Conservation (phyloP, 1,140 invertebrate species). For the Drosophila burlai region DNA sequence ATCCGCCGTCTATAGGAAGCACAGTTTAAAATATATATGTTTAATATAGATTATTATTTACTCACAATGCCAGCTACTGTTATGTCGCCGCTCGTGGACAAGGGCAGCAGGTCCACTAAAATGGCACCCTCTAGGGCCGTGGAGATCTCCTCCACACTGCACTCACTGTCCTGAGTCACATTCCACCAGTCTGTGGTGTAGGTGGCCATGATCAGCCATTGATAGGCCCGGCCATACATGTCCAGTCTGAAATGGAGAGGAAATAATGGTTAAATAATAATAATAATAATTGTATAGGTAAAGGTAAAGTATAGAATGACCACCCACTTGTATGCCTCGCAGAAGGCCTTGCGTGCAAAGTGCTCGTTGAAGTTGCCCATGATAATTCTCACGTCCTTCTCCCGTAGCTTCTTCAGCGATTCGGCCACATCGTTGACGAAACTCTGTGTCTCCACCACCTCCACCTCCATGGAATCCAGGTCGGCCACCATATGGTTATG, state of each 20-base stretch:
- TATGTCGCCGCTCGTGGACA: constrained; percentile 88
- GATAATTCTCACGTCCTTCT: constrained; percentile 97
- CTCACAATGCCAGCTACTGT: constrained; percentile 97
- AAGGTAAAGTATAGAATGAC: too few relatives aligned
- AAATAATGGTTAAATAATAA: too few relatives aligned
- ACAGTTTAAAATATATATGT: constrained; percentile 1
- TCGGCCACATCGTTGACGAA: constrained; percentile 96
- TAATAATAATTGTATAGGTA: neutral
- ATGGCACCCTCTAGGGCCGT: constrained; percentile 96
- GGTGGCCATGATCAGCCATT: constrained; percentile 98
- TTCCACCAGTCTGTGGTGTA: constrained; percentile 93
- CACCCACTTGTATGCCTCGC: constrained; percentile 92
- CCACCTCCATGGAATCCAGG: constrained; percentile 92
- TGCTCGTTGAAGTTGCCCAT: constrained; percentile 98
- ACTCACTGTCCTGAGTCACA: constrained; percentile 87
- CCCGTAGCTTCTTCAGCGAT: constrained; percentile 94
- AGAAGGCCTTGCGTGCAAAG: constrained; percentile 97
- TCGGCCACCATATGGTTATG: constrained; percentile 96
- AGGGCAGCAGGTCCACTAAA: constrained; percentile 89
- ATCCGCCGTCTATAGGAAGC: constrained; percentile 90
- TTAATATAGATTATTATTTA: constrained; percentile 38
- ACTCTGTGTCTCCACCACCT: constrained; percentile 96
- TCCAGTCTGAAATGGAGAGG: constrained; percentile 87
- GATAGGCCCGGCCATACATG: constrained; percentile 96
- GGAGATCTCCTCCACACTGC: constrained; percentile 91